Evolutionary conservation across 2,797 vertebrate genomes (phyloP).

Genomic region (Ceyx erithaca): DNA sequence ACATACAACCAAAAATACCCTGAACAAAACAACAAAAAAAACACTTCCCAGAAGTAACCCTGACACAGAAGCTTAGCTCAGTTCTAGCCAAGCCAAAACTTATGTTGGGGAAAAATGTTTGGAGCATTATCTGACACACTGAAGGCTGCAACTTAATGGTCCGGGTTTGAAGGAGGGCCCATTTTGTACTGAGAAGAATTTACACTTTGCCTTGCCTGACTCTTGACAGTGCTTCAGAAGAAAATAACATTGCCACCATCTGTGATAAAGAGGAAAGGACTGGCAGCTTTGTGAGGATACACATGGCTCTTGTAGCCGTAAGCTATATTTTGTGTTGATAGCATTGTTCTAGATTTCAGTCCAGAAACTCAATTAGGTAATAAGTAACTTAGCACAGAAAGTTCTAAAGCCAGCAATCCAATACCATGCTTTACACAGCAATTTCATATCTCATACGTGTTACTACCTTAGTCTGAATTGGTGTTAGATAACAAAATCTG

Average conservation of each 20-base stretch:
- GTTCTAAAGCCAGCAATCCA: slow-evolving; percentile 8
- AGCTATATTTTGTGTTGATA: not conserved
- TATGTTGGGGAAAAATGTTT: not conserved
- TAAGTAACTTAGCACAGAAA: slow-evolving; percentile 37
- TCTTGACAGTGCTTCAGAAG: not conserved
- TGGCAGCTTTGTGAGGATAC: not conserved
- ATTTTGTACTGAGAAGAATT: not conserved
- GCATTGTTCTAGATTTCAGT: not conserved
- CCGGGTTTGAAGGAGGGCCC: not conserved
- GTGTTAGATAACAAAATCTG: not conserved
- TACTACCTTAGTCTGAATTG: not conserved
- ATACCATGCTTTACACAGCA: not conserved
- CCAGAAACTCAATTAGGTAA: slow-evolving; percentile 21
- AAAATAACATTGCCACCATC: not conserved
- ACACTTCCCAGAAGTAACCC: not conserved
- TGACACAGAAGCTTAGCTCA: not conserved
- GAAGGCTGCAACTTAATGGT: not conserved
- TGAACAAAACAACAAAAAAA: fast-evolving
- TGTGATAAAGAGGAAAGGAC: not conserved
- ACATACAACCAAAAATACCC: too few relatives aligned
- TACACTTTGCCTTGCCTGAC: not conserved
- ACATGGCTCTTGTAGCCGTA: not conserved
- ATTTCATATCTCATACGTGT: not conserved
- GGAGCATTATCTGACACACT: not conserved
- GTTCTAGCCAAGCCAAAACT: not conserved